Evolutionary conservation across 35 echinoderm and acorn worm species (phyloP).

Genomic region (Diadema setosum): DNA sequence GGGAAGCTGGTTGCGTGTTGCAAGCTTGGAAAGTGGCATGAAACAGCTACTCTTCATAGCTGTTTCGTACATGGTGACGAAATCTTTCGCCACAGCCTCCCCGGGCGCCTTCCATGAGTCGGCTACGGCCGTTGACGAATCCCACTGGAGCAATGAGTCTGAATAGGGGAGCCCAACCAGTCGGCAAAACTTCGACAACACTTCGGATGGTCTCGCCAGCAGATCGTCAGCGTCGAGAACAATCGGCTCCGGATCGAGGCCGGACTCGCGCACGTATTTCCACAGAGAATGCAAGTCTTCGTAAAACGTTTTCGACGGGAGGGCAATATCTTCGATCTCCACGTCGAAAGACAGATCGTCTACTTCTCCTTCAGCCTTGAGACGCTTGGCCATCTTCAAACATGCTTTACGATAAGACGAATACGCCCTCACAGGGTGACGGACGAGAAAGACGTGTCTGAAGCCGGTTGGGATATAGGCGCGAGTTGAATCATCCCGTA

Average conservation of each 20-base stretch:
- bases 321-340: background rate
- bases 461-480: background rate
- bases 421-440: background rate
- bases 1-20: background rate
- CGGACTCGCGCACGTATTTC: background rate
- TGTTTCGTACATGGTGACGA: background rate
- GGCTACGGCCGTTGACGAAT: background rate
- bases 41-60: background rate
- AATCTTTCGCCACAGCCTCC: background rate
- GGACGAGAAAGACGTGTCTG: slow-evolving; percentile 7
- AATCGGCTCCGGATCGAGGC: background rate
- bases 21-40: background rate
- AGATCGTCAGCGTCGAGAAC: slow-evolving; percentile 44
- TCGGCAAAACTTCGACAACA: slow-evolving; percentile 23
- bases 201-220: slow-evolving; percentile 5
- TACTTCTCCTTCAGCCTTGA: background rate
- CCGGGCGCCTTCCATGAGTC: background rate
- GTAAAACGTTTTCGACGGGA: background rate
- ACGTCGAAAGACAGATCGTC: background rate
- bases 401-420: background rate
- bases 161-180: slow-evolving; percentile 38
- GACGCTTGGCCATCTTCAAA: background rate
- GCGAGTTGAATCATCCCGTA: background rate
- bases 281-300: background rate
- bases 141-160: slow-evolving; percentile 35